phyloP scores from a whole-genome alignment of 2,797 vertebrate genomes.

The Microctenopoma lineatum region DNA sequence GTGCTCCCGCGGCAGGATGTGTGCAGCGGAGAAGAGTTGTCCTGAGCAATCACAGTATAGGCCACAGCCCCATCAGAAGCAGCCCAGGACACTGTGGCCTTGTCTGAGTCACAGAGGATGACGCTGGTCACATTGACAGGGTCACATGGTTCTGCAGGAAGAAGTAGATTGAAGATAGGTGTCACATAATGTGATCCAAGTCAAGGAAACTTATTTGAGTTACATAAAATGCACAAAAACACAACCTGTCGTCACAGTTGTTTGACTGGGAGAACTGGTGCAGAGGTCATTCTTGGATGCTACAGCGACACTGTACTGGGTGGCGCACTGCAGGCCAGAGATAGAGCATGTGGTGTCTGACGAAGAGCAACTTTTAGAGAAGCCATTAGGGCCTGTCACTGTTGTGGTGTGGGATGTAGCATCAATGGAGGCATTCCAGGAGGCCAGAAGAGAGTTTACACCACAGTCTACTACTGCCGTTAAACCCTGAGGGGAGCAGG shows the following conservation, averaged over 20 bases:
- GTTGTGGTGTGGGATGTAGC: slow-evolving; percentile 57
- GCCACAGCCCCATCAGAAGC: slow-evolving; percentile 49
- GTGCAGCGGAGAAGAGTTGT: slow-evolving; percentile 22
- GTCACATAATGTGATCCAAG: not conserved
- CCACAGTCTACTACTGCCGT: slow-evolving; percentile 52
- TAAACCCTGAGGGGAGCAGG: slow-evolving; percentile 66
- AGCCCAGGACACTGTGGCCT: slow-evolving; percentile 71
- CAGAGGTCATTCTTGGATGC: slow-evolving; percentile 53
- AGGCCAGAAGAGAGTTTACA: slow-evolving; percentile 56
- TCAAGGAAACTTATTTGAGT: not conserved
- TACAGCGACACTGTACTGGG: slow-evolving; percentile 63
- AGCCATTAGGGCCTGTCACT: slow-evolving; percentile 43
- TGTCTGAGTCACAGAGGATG: slow-evolving; percentile 70
- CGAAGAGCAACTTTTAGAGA: slow-evolving; percentile 49
- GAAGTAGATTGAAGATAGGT: not conserved
- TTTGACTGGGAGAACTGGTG: slow-evolving; percentile 54
- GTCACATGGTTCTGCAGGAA: slow-evolving; percentile 71
- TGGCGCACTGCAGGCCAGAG: slow-evolving; percentile 62
- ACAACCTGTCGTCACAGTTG: slow-evolving; percentile 61
- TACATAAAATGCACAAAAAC: slow-evolving; percentile 7
- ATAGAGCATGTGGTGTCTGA: slow-evolving; percentile 61
- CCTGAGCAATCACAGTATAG: slow-evolving; percentile 67
- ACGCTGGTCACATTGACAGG: slow-evolving; percentile 64
- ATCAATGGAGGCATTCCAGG: slow-evolving; percentile 62
- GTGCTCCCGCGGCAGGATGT: slow-evolving; percentile 65